A percentile compares a stretch with the other conserved stretches of the same genome.
Conservation (phyloP, 1,140 invertebrate species). For the Nephotettix cincticeps region DNA sequence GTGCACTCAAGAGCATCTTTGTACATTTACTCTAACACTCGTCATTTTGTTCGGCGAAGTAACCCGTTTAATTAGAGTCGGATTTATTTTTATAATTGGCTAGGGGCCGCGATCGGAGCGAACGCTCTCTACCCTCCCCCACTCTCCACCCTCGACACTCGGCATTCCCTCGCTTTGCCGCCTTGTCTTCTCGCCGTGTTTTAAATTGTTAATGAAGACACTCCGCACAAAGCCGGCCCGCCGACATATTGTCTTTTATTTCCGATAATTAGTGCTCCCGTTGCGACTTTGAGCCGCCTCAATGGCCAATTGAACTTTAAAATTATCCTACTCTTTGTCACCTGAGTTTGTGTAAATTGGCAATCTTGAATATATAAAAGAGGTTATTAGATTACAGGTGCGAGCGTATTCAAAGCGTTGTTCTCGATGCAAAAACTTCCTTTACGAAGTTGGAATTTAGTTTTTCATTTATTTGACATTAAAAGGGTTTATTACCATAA, state of each 20-base stretch:
- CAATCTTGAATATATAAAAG: conserved; percentile 14
- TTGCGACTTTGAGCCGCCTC: background rate
- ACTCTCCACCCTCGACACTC: background rate
- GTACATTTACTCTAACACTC: background rate
- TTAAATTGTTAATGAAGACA: conserved; percentile 2
- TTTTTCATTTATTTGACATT: too few species aligned
- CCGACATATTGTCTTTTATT: conserved; percentile 10
- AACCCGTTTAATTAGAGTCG: conserved; percentile 6
- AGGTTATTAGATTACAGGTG: background rate
- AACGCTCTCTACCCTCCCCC: background rate
- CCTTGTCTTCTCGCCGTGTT: background rate
- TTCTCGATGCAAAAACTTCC: background rate
- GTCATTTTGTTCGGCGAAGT: conserved; percentile 5
- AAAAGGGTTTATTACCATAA: too few species aligned
- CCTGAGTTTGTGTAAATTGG: conserved; percentile 9
- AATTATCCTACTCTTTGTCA: background rate
- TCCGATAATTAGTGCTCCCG: conserved; percentile 12
- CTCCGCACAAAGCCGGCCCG: background rate
- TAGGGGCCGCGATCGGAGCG: background rate
- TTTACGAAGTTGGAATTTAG: too few species aligned
- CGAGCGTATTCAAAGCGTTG: background rate
- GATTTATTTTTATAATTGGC: conserved; percentile 5
- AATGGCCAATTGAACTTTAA: conserved; percentile 12
- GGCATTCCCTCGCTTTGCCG: background rate
- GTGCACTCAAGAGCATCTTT: background rate